These are phyloP conservation scores for Phoebastria nigripes DNA, from an alignment of 2,797 vertebrate genomes.

Conservation along the genomic window DNA sequence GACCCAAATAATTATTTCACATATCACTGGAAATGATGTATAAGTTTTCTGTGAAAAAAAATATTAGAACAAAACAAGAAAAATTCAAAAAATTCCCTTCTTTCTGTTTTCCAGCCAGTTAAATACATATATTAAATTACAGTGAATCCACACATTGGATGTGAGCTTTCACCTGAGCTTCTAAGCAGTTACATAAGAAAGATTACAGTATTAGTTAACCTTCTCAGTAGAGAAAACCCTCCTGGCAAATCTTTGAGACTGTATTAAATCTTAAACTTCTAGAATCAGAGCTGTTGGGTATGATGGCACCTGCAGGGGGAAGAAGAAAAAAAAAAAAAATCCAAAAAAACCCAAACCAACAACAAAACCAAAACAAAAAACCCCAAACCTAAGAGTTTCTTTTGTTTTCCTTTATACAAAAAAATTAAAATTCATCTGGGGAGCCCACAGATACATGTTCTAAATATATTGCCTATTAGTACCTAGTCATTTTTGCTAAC, in stretches of 20 bases:
- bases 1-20: not conserved
- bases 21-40: rapidly evolving
- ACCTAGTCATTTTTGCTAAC: not conserved
- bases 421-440: not conserved
- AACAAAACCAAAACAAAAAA: too few relatives aligned
- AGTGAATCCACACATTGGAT: not conserved
- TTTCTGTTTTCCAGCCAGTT: not conserved
- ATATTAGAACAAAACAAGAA: not conserved
- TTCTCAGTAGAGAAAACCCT: not conserved
- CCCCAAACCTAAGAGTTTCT: not conserved
- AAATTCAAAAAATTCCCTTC: not conserved
- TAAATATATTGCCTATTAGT: not conserved
- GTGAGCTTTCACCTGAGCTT: not conserved
- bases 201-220: not conserved
- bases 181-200: not conserved
- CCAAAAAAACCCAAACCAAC: too few relatives aligned
- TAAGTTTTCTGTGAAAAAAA: not conserved
- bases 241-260: not conserved
- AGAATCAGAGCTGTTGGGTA: not conserved
- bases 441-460: not conserved
- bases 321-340: not conserved
- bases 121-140: not conserved
- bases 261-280: not conserved
- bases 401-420: not conserved
- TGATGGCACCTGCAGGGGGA: not conserved